Percentiles rank a stretch among this genome's conserved stretches.
These are phyloP conservation scores for Garra rufa DNA, from an alignment of 2,113 vertebrate species.

Conservation along the genomic window DNA sequence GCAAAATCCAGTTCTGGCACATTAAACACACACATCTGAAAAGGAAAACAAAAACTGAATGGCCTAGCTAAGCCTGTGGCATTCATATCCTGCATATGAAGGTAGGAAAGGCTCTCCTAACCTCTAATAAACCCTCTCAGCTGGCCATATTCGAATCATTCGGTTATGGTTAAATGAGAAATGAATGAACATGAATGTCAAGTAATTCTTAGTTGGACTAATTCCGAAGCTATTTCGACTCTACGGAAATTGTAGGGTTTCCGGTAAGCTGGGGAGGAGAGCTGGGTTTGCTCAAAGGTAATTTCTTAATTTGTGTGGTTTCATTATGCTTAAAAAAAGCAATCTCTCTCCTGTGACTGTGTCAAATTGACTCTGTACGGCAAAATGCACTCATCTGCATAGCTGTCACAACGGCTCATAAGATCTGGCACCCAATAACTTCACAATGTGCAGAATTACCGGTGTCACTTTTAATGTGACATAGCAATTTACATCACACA, in stretches of 20 bases:
- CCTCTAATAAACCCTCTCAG: conserved; percentile 42
- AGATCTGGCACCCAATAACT: conserved; percentile 68
- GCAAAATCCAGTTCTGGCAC: background rate
- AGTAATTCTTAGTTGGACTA: conserved; percentile 45
- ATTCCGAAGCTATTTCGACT: conserved; percentile 44
- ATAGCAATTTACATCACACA: conserved; percentile 71
- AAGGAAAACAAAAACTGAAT: background rate
- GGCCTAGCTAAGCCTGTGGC: background rate
- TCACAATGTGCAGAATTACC: conserved; percentile 71
- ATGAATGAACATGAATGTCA: conserved; percentile 55
- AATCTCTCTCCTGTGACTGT: conserved; percentile 70
- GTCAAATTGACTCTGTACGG: conserved; percentile 69
- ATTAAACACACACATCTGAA: background rate
- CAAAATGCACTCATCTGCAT: conserved; percentile 70
- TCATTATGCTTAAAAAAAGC: conserved; percentile 67
- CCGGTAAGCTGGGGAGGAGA: conserved; percentile 44
- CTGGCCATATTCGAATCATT: conserved; percentile 54
- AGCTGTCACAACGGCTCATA: conserved; percentile 67
- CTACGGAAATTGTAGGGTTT: conserved; percentile 52
- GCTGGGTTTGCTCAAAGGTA: conserved; percentile 63
- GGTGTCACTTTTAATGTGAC: conserved; percentile 73
- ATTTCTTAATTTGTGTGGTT: conserved; percentile 71
- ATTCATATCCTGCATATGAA: conserved; percentile 1
- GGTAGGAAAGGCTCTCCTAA: conserved; percentile 12
- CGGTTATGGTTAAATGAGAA: conserved; percentile 59